Percentiles rank a stretch among this genome's conserved stretches.
Evolutionary conservation across 2,113 vertebrate species (phyloP).

Genomic region (Chaetodon trifascialis): DNA sequence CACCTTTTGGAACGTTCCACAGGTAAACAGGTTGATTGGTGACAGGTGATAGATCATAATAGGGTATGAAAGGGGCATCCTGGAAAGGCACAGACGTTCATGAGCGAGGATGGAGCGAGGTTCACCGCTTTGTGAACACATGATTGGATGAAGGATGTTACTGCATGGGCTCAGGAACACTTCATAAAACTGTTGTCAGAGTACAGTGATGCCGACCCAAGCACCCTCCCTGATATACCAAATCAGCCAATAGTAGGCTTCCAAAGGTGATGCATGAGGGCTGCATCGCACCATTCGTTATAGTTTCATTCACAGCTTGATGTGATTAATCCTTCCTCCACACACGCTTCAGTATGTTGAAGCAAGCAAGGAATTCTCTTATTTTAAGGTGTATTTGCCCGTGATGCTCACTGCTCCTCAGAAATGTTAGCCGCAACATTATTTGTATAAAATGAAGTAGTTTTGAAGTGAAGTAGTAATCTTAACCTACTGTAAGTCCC

Average conservation of each 20-base stretch:
- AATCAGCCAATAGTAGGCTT: too few species aligned
- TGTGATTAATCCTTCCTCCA: conserved; percentile 5
- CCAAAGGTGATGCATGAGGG: conserved; percentile 11
- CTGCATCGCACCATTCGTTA: conserved; percentile 30
- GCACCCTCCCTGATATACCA: not conserved
- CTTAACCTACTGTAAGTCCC: not conserved
- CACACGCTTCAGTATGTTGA: not conserved
- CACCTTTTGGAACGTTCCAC: too few species aligned
- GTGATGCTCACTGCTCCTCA: not conserved
- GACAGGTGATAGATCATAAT: too few species aligned
- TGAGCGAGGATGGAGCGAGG: too few species aligned
- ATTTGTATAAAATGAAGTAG: not conserved
- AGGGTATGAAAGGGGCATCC: too few species aligned
- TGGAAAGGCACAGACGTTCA: too few species aligned
- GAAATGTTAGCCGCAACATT: not conserved
- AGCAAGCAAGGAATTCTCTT: not conserved
- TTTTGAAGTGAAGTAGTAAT: not conserved
- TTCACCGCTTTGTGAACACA: too few species aligned
- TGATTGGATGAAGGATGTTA: too few species aligned
- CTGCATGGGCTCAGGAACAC: too few species aligned
- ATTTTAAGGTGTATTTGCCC: not conserved
- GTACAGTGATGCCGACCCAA: too few species aligned
- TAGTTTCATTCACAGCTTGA: conserved; percentile 14
- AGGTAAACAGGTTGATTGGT: too few species aligned
- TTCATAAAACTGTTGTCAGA: too few species aligned